Conservation (phyloP, 1,140 invertebrate species). For the Chrysoperla carnea region DNA sequence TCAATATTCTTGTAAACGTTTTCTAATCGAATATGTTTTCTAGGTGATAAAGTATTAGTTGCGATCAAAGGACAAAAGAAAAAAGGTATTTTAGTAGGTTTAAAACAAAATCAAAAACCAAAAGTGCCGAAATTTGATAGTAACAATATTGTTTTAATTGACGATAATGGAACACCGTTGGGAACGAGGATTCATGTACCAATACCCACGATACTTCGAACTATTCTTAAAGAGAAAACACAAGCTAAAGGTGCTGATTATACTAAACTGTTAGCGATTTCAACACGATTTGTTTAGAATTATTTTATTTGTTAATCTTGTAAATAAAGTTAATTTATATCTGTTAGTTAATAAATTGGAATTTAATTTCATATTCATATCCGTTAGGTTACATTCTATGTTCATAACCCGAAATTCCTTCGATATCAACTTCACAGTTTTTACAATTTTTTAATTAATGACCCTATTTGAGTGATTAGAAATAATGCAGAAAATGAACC, state of each 20-base stretch:
- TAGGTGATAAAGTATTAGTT: constrained; percentile 81
- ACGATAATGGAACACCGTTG: constrained; percentile 82
- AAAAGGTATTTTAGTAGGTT: constrained; percentile 85
- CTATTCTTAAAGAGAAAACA: constrained; percentile 67
- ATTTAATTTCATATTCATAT: no score
- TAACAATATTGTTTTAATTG: constrained; percentile 93
- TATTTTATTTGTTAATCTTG: background rate
- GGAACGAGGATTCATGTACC: constrained; percentile 91
- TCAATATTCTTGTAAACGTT: constrained; percentile 1
- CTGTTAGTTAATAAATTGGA: background rate
- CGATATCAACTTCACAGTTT: no score
- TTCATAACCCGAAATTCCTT: no score
- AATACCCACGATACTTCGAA: constrained; percentile 81
- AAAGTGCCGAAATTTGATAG: constrained; percentile 87
- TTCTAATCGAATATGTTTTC: constrained; percentile 7
- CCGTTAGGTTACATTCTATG: no score
- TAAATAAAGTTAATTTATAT: background rate
- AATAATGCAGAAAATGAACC: no score
- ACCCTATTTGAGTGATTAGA: no score
- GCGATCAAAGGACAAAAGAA: constrained; percentile 95
- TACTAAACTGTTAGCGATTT: constrained; percentile 86
- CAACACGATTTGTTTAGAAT: constrained; percentile 75
- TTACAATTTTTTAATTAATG: no score
- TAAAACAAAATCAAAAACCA: constrained; percentile 65
- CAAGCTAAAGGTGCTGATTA: constrained; percentile 77